Evolutionary conservation across 2,113 vertebrate species (phyloP), one percentile per base, ranked within the genome.

Genomic region (Pelecanoides urinatrix): DNA sequence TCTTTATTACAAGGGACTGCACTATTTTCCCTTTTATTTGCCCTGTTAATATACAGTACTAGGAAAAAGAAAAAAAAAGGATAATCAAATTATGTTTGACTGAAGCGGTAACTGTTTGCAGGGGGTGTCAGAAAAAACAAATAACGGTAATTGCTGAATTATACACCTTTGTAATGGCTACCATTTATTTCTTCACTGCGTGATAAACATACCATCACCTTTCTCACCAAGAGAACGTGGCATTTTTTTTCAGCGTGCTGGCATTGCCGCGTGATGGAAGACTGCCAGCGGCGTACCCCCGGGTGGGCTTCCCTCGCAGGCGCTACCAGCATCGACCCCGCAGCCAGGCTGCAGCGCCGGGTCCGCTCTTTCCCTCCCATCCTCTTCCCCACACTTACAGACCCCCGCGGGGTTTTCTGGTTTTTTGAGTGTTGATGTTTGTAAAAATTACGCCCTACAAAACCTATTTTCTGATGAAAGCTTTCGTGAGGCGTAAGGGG

Each of bases 1-100:
- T 96, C 87, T 97, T 97, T 97, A 96, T 97, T 97, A 95, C 95
- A 80, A 93, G 87, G 96, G 96, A 97, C 91, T 94, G 93, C 91
- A 78, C 91, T 97, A 91, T 95, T 97, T 95, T 95, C 88, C 25
- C 74, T 92, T 93, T 95, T 91, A 92, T 92, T 97, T 87, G 95
- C 47, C 94, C 88, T 97, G 77, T 94, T 97, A 97, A 89, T 91
- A 71, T 90, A 91, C 56, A 62, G 42, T 72, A 93, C 85, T 75
- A 40, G 72, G 38, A 61, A 77, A 84, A 49, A 52, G 71, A 40
- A 66, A 42, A 91, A 87, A 93, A 80, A 59, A 94, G 92, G 44
- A 90, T 97, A 97, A 97, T 97, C 56, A 92, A 95, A 95, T 97
- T 95, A 97, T 45, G 77, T 93, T 97, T 95, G 93, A 91, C 62